Evolutionary conservation across 2,888 invertebrate species (phyloP), one percentile per base, ranked within the genome.

Genomic region (Parochlus steinenii): DNA sequence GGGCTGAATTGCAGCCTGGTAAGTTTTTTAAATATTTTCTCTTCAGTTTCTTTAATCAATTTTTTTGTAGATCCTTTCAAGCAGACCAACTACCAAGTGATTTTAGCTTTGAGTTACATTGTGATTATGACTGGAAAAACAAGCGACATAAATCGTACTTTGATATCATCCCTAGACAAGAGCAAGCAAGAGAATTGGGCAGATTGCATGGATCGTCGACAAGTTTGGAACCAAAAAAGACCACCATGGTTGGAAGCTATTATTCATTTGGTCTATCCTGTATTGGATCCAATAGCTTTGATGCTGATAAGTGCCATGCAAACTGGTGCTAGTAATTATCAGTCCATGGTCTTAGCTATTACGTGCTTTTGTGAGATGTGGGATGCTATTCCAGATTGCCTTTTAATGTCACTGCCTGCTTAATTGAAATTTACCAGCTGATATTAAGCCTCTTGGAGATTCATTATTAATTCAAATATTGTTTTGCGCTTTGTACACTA

Each of bases 151-250:
- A 63, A 67, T 33, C 64, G 71, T 0, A 69, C 74, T 1, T 52
- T 82, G 1, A 65, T 77, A 30, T 66, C 67, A 36, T 64, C 71
- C 0, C 55, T 78, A 19, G 72, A 73, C 40, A 62, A 66, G 23
- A 63, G 64, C 5, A 63, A 63, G 6, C 52, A 59, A 18, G 58
- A 51, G 1, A 53, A 68, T 30, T 83, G 82, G 82, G 68, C 74
- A 1, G 68, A 71, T 39, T 76, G 75, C 46, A 64, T 83, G 40
- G 80, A 82, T 53, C 72, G 75, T 50, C 62, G 76, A 47, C 79
- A 82, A 63, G 72, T 83, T 3, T 83, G 83, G 83, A 81, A 81
- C 51, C 77, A 79, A 49, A 71, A 74, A 20, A 62, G 78, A 23
- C 80, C 80, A 10, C 67, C 81, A 1, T 85, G 83, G 83, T 56